A percentile compares a stretch with the other conserved stretches of the same genome.
Evolutionary conservation across 1,140 invertebrate genomes (phyloP).

Genomic region (Aporrectodea caliginosa): DNA sequence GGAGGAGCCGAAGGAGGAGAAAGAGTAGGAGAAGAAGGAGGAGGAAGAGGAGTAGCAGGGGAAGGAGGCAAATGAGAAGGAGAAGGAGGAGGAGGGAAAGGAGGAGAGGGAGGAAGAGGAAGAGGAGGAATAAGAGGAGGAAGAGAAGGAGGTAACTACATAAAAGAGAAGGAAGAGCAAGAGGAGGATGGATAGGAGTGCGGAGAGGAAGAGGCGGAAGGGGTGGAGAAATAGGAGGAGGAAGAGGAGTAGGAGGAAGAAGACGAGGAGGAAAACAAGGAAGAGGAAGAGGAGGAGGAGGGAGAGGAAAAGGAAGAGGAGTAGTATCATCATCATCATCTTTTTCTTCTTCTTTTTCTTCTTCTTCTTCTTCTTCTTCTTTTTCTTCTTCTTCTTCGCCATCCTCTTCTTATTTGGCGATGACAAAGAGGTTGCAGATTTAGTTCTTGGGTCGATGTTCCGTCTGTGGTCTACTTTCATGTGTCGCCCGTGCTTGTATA

Average conservation of each 20-base stretch:
- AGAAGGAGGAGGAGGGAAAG: neutral
- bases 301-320: conserved; percentile 15
- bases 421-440: no score
- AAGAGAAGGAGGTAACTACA: neutral
- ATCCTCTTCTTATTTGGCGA: no score
- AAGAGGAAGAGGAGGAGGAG: conserved; percentile 1
- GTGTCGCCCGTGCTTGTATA: no score
- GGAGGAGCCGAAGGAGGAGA: neutral
- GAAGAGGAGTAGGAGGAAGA: neutral
- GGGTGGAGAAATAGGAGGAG: neutral
- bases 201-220: neutral
- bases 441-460: no score
- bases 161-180: neutral
- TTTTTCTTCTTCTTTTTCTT: no score
- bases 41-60: no score
- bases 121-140: neutral
- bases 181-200: neutral
- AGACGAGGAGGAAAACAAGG: conserved; percentile 8
- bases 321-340: no score
- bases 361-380: no score
- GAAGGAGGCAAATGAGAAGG: no score
- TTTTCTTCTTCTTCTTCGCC: no score
- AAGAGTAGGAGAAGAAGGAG: no score
- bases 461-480: no score
- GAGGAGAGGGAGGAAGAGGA: neutral